Percentiles rank a stretch among this genome's conserved stretches.
Evolutionary conservation across 2,888 invertebrate species (phyloP).

Genomic region (Stenurella melanura): DNA sequence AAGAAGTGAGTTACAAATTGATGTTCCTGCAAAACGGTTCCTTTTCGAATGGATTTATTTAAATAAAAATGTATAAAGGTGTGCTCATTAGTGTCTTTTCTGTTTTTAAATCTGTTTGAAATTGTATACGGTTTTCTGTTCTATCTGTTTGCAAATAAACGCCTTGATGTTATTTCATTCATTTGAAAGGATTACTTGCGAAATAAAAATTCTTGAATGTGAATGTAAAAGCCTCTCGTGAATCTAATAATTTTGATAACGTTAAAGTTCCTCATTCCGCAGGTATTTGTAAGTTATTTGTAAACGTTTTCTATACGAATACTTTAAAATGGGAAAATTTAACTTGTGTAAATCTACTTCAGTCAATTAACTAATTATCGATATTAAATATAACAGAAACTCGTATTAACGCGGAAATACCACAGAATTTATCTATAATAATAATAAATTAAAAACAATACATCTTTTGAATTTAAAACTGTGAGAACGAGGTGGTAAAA

Average conservation of each 20-base stretch:
- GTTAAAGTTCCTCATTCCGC: not conserved
- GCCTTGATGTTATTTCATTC: slow-evolving; percentile 29
- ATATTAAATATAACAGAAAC: too few species aligned
- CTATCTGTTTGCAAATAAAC: slow-evolving; percentile 23
- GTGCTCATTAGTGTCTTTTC: slow-evolving; percentile 2
- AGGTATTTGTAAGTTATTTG: not conserved
- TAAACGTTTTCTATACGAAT: not conserved
- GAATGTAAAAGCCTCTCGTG: not conserved
- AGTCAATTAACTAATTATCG: too few species aligned
- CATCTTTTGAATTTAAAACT: too few species aligned
- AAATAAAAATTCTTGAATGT: slow-evolving; percentile 5
- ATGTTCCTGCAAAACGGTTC: slow-evolving; percentile 15
- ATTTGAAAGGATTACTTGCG: slow-evolving; percentile 18
- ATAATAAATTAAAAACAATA: too few species aligned
- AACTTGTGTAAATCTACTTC: too few species aligned
- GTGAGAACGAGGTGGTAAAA: too few species aligned
- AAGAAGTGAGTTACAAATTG: not conserved
- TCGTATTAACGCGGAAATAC: too few species aligned
- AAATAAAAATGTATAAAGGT: slow-evolving; percentile 1
- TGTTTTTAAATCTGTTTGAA: slow-evolving; percentile 15
- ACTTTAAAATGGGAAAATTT: too few species aligned
- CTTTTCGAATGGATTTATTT: slow-evolving; percentile 11
- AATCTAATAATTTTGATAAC: not conserved
- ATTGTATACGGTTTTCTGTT: slow-evolving; percentile 24
- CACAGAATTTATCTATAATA: too few species aligned